Base-by-base conservation (phyloP, 2,797 vertebrate species). In the Anguilla megastoma region DNA sequence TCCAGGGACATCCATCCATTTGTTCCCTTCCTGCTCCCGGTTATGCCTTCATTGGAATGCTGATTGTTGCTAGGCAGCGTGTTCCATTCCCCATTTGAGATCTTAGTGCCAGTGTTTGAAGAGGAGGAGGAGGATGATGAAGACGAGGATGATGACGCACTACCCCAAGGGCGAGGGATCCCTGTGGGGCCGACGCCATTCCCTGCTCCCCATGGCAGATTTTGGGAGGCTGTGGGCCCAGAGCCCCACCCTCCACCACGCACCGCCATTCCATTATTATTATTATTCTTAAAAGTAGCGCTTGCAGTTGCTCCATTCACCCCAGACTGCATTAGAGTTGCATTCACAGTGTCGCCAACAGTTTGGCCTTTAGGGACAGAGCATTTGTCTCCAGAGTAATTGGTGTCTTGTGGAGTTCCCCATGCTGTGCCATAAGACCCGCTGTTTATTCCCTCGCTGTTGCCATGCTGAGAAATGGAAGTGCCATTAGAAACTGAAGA, bases 291-390 rank as follows among this genome's bases (percentile, higher is more conserved):
- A 94, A 97, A 97, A 95, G 97, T 96, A 97, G 97, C 94, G 89
- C 94, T 89, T 87, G 95, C 93, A 91, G 94, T 90, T 89, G 97
- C 94, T 91, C 96, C 95, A 3, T 95, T 96, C 79, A 95, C 88
- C 92, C 96, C 97, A 89, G 97, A 95, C 97, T 98, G 97, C 96
- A 97, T 97, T 97, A 97, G 96, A 95, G 97, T 97, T 96, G 98
- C 96, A 95, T 99, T 99, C 98, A 99, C 99, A 99, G 99, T 99
- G 98, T 99, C 98, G 94, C 96, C 96, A 95, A 97, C 97, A 95
- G 97, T 95, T 95, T 96, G 96, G 96, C 96, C 96, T 90, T 92
- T 96, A 45, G 95, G 95, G 95, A 95, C 95, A 89, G 96, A 94
- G 95, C 96, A 97, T 95, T 97, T 97, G 93, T 99, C 98, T 96